Evolutionary conservation across 30 jellyfish, hydroid and myxozoan species (phyloP), one percentile per base, ranked within the genome.

Genomic region (Hydractinia symbiolongicarpus): DNA sequence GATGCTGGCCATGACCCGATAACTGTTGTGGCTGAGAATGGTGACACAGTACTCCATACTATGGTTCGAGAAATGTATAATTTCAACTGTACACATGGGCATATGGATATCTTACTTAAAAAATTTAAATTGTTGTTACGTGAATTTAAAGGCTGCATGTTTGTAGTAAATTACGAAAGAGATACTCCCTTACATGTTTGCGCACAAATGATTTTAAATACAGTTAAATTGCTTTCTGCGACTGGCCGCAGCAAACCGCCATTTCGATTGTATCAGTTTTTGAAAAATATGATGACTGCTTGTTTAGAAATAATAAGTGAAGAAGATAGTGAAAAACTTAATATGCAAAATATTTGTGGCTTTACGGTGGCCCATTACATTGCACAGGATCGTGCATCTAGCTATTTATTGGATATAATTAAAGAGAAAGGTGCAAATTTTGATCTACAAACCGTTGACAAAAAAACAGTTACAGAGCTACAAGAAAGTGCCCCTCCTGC

Each of bases 71-170:
- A 76, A 13, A 76, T 76, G 84, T 76, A 76, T 76, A n/a, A 50
- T 44, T 76, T 76, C 54, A 76, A 76, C 54, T 76, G 84, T 50
- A 76, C 84, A 6, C 84, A 76, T 50, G 84, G 84, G 55, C 84
- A 76, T 76, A 76, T 76, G 84, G 84, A 76, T 55, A 58, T 76
- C 19, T 76, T 76, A 55, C 7, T 19, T 49, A 76, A 76, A 50
- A 76, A 76, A 76, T 76, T 76, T 55, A 52, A 76, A 17, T 55
- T 76, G 50, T 58, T 76, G 50, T 9, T 76, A 76, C 53, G 17
- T 9, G 84, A 76, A 53, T 76, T 76, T 76, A 58, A 16, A 16
- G 55, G 55, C 40, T 76, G 84, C 54, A 16, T 76, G 21, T 50
- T 17, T 8, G 50, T 76, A 17, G 54, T 55, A 6, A 76, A 76